Conservation (phyloP, 1,140 invertebrate species). For the Globodera rostochiensis region DNA sequence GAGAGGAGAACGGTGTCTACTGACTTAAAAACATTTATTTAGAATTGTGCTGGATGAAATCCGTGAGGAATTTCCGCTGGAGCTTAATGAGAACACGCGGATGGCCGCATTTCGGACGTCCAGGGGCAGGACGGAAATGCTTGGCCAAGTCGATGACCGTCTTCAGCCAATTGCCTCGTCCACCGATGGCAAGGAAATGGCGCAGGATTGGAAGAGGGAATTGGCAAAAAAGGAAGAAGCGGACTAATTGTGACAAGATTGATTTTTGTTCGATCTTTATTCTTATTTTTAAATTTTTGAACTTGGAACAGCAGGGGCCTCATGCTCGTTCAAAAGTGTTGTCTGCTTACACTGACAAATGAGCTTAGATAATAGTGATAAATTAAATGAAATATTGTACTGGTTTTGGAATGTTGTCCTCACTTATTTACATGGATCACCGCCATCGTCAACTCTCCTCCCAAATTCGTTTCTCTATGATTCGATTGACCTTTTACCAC, state of each 20-base stretch:
- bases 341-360: too few species aligned
- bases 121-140: background rate
- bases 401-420: too few species aligned
- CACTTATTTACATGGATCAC: too few species aligned
- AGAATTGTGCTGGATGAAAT: slow-evolving; percentile 26
- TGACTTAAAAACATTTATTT: background rate
- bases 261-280: too few species aligned
- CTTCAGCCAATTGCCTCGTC: background rate
- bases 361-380: too few species aligned
- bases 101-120: slow-evolving; percentile 20
- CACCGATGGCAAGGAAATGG: too few species aligned
- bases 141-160: slow-evolving; percentile 4
- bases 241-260: background rate
- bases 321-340: too few species aligned
- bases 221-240: background rate
- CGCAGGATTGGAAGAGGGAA: background rate
- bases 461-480: background rate
- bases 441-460: background rate
- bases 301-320: too few species aligned
- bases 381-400: too few species aligned
- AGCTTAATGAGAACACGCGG: slow-evolving; percentile 30
- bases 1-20: background rate
- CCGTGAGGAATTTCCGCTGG: slow-evolving; percentile 25
- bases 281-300: too few species aligned
- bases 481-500: background rate